Conservation (phyloP, 2,113 vertebrate genomes). For the Malurus cyaneus region DNA sequence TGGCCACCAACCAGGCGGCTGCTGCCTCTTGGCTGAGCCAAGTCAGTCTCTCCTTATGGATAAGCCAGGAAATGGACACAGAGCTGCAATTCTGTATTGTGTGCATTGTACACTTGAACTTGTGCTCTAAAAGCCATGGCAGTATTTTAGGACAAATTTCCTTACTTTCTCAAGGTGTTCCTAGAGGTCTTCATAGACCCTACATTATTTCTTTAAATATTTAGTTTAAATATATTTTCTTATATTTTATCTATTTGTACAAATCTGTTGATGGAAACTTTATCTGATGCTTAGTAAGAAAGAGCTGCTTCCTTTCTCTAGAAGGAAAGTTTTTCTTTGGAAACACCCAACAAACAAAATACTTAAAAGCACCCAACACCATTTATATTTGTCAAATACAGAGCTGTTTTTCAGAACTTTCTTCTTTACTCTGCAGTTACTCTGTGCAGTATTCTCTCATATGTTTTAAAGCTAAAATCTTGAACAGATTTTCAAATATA, state of each 20-base stretch:
- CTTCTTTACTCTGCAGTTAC: background rate
- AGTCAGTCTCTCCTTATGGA: background rate
- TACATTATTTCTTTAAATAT: background rate
- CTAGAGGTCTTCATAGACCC: background rate
- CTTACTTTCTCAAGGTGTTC: background rate
- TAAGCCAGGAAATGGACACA: background rate
- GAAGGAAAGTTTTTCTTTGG: background rate
- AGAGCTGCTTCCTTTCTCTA: background rate
- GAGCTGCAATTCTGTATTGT: background rate
- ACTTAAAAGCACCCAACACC: background rate
- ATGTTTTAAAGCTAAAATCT: background rate
- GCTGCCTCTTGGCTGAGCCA: background rate
- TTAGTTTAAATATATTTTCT: background rate
- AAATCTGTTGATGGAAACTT: background rate
- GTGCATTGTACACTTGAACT: background rate
- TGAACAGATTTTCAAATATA: background rate
- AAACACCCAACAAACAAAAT: background rate
- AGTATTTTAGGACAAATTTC: background rate
- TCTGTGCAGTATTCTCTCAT: background rate
- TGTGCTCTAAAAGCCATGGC: background rate
- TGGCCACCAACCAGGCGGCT: background rate
- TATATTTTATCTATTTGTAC: background rate
- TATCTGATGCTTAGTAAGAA: background rate
- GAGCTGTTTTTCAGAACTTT: background rate
- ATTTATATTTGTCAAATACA: background rate